These are phyloP conservation scores for Chrysemys picta DNA, from an alignment of 2,113 vertebrate genomes.

Conservation along the genomic window DNA sequence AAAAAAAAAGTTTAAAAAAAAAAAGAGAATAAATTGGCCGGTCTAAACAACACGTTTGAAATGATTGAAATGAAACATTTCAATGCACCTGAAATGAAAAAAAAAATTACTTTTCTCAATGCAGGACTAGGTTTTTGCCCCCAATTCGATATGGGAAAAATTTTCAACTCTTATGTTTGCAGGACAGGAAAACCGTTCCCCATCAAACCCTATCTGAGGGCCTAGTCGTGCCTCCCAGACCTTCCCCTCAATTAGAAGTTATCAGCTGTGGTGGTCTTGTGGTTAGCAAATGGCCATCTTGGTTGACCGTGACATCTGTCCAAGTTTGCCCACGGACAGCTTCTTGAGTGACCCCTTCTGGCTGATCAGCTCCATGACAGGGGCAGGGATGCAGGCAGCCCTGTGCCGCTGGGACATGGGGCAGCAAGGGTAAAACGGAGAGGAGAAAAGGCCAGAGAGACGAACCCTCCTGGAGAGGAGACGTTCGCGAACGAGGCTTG, in stretches of 20 bases:
- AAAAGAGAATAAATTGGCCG: not conserved
- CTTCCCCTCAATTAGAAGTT: not conserved
- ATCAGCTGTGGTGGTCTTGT: not conserved
- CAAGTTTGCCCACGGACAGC: not conserved
- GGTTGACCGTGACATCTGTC: not conserved
- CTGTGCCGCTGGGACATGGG: not conserved
- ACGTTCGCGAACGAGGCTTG: not conserved
- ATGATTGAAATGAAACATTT: not conserved
- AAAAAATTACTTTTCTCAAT: not conserved
- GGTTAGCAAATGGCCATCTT: not conserved
- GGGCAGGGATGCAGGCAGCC: not conserved
- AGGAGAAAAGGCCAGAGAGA: not conserved
- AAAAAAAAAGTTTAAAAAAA: not conserved
- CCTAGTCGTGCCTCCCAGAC: not conserved
- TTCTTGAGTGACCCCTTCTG: not conserved
- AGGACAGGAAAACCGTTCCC: not conserved
- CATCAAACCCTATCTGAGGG: not conserved
- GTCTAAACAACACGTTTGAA: not conserved
- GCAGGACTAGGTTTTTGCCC: not conserved
- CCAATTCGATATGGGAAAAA: not conserved
- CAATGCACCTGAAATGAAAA: not conserved
- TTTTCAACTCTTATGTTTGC: not conserved
- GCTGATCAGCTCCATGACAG: not conserved
- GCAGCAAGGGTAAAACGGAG: not conserved
- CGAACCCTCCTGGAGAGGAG: not conserved